These are phyloP conservation scores for Hirudo medicinalis DNA, from an alignment of 1,140 invertebrate species.

Conservation along the genomic window DNA sequence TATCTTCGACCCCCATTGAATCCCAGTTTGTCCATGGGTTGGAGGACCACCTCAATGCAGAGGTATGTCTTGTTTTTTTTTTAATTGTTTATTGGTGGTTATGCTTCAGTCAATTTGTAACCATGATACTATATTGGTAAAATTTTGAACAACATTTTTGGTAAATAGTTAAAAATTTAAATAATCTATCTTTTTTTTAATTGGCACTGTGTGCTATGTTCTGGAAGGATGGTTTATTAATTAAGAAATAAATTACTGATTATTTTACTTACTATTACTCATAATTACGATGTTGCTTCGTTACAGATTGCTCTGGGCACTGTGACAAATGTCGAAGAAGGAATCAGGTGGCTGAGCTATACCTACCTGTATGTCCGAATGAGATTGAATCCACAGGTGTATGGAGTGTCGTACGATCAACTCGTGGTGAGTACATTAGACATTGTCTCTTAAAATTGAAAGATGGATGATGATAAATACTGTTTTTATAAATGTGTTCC, in stretches of 20 bases:
- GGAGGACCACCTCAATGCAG: constrained; percentile 93
- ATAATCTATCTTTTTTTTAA: no score
- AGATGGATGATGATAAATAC: background rate
- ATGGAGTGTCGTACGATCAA: constrained; percentile 63
- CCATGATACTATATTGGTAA: no score
- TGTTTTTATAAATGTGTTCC: background rate
- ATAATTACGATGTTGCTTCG: constrained; percentile 16
- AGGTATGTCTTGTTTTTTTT: constrained; percentile 39
- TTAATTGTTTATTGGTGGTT: no score
- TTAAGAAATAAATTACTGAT: no score
- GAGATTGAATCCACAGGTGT: constrained; percentile 77
- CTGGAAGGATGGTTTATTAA: no score
- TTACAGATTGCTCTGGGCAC: constrained; percentile 73
- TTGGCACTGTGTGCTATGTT: no score
- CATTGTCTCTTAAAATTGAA: no score
- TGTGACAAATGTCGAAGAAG: constrained; percentile 86
- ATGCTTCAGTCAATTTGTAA: no score
- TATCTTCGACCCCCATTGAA: constrained; percentile 94
- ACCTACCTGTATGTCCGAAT: constrained; percentile 91
- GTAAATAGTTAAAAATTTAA: no score
- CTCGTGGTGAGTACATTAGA: constrained; percentile 30
- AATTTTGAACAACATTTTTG: no score
- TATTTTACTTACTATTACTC: no score
- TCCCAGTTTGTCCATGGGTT: constrained; percentile 84
- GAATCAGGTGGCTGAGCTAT: constrained; percentile 91